Evolutionary conservation across 92 coral and sea anemone species (phyloP).

Genomic region (Zoanthus solanderi): DNA sequence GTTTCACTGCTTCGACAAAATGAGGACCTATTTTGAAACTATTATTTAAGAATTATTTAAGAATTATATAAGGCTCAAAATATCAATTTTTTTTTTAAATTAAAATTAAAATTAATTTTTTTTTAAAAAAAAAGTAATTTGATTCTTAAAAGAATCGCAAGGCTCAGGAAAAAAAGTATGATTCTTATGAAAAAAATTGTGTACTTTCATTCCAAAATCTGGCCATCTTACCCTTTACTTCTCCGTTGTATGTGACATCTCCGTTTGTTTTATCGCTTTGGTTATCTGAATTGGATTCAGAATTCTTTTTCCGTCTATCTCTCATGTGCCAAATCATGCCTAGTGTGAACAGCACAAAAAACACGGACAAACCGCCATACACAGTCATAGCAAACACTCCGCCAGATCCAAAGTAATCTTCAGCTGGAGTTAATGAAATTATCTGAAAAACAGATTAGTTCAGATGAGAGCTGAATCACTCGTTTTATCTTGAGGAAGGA

Average conservation of each 20-base stretch:
- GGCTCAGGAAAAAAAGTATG: no score
- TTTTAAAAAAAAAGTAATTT: no score
- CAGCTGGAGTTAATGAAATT: slow-evolving; percentile 56
- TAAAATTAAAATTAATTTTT: no score
- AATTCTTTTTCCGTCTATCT: slow-evolving; percentile 32
- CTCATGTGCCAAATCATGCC: slow-evolving; percentile 81
- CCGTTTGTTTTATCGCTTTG: not conserved
- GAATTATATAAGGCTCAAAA: no score
- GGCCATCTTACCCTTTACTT: not conserved
- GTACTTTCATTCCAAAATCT: no score
- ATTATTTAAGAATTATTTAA: no score
- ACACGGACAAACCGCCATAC: slow-evolving; percentile 81
- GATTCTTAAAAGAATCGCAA: no score
- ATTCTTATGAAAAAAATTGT: no score
- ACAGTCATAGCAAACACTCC: slow-evolving; percentile 96
- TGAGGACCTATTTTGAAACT: no score
- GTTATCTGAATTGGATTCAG: not conserved
- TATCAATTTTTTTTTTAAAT: no score
- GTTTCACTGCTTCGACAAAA: no score
- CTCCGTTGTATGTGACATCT: not conserved
- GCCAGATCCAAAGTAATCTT: slow-evolving; percentile 97
- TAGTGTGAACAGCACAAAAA: slow-evolving; percentile 65
- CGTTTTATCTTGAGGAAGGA: not conserved
- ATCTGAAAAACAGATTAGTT: not conserved
- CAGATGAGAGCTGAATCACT: not conserved